These are phyloP conservation scores for Aporrectodea caliginosa DNA, from an alignment of 1,140 invertebrate species.

Conservation along the genomic window DNA sequence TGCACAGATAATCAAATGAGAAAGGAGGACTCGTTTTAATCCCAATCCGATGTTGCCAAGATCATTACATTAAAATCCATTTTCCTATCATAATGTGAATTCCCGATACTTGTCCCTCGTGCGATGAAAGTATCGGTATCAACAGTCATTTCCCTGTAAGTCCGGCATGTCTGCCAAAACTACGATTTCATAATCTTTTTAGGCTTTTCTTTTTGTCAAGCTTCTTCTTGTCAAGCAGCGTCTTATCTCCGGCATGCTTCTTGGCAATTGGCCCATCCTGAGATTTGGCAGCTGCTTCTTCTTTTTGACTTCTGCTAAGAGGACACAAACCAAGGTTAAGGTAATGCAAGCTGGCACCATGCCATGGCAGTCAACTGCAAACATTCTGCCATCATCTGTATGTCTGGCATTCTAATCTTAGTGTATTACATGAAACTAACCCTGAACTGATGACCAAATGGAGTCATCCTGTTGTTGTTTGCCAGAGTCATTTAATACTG, in stretches of 20 bases:
- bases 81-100: no score
- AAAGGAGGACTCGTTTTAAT: neutral
- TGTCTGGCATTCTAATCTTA: no score
- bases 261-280: neutral
- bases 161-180: neutral
- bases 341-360: no score
- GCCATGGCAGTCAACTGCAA: no score
- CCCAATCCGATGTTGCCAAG: no score
- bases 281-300: neutral
- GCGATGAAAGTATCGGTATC: neutral
- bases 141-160: neutral
- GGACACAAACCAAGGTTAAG: no score
- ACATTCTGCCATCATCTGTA: no score
- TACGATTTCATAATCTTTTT: neutral
- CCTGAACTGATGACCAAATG: no score
- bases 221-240: neutral
- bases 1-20: neutral
- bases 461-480: no score
- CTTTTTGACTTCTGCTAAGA: neutral
- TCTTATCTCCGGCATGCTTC: neutral
- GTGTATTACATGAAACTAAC: no score
- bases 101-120: neutral
- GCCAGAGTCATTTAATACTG: no score
- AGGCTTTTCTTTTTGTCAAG: slow-evolving; percentile 2
- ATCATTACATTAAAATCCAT: no score